A percentile compares a stretch with the other conserved stretches of the same genome.
Evolutionary conservation across 2,113 vertebrate genomes (phyloP).

Genomic region (Zosterops japonicus): DNA sequence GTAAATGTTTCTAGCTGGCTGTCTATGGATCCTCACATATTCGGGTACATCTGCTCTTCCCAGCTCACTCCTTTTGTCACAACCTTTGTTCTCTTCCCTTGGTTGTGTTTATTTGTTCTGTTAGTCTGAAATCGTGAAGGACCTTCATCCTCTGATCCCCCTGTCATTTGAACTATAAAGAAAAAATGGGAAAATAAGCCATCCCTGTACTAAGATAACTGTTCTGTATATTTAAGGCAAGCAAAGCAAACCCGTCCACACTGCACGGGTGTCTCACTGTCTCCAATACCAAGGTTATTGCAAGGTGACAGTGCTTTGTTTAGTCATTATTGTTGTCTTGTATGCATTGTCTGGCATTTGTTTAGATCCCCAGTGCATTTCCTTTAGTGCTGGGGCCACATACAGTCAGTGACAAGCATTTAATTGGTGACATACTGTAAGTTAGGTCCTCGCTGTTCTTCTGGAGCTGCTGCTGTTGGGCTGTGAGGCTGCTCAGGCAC

Average conservation of each 20-base stretch:
- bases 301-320: not conserved
- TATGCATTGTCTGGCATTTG: not conserved
- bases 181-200: not conserved
- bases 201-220: not conserved
- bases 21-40: fast-evolving
- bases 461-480: not conserved
- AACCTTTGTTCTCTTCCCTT: not conserved
- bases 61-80: not conserved
- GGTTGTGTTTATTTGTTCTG: not conserved
- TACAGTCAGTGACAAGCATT: not conserved
- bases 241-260: not conserved
- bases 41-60: not conserved
- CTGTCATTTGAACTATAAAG: not conserved
- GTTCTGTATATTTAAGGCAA: not conserved
- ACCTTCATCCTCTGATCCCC: not conserved
- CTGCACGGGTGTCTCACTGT: not conserved
- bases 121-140: not conserved
- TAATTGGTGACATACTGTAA: not conserved
- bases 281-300: not conserved
- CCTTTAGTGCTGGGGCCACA: not conserved
- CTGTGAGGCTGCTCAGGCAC: not conserved
- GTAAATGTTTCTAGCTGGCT: not conserved
- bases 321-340: not conserved
- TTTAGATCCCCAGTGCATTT: not conserved
- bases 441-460: not conserved